Evolutionary conservation across 2,113 vertebrate genomes (phyloP).

Genomic region (Psephotus haematonotus): DNA sequence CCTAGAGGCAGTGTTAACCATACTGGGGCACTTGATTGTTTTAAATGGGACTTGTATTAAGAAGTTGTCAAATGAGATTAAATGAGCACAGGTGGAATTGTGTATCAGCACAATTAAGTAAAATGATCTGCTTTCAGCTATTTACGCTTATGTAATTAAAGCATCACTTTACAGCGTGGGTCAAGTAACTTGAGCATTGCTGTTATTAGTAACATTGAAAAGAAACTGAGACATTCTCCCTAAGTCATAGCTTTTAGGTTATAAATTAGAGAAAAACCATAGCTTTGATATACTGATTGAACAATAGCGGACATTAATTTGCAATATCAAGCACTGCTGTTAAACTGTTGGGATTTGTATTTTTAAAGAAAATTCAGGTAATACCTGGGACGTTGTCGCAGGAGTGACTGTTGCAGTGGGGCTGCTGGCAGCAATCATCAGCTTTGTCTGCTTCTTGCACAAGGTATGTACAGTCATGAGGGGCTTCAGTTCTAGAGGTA

Average conservation of each 20-base stretch:
- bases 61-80: background rate
- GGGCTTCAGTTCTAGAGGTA: background rate
- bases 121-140: background rate
- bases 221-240: background rate
- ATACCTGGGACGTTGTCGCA: fast-evolving
- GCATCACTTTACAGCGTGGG: background rate
- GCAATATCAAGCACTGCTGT: background rate
- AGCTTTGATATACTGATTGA: background rate
- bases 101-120: background rate
- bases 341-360: background rate
- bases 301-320: background rate
- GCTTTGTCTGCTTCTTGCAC: fast-evolving
- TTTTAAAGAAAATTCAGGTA: background rate
- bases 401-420: fast-evolving
- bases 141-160: background rate
- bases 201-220: background rate
- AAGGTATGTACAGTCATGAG: slow-evolving; percentile 1
- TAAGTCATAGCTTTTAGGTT: background rate
- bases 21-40: background rate
- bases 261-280: background rate
- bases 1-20: background rate
- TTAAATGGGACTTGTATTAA: background rate
- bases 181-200: background rate
- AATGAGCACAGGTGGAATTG: background rate
- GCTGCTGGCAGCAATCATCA: fast-evolving